Evolutionary conservation across 1,140 invertebrate genomes (phyloP).

Genomic region (Bombus picipes): DNA sequence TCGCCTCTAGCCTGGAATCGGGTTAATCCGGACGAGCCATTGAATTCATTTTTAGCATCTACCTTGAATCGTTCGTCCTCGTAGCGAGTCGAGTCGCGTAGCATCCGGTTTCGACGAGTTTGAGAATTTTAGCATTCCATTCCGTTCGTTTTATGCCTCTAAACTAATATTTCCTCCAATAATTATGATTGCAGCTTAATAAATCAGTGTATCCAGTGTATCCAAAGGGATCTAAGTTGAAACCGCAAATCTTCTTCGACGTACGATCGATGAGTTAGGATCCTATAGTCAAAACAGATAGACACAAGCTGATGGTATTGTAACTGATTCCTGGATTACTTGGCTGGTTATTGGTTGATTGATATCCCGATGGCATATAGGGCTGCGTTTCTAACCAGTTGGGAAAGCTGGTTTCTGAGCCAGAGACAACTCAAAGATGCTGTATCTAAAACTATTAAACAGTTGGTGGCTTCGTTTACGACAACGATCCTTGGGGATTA

Average conservation of each 20-base stretch:
- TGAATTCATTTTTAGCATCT: constrained; percentile 61
- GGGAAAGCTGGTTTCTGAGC: background rate
- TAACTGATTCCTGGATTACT: constrained; percentile 10
- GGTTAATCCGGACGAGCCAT: constrained; percentile 58
- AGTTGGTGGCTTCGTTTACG: constrained; percentile 1
- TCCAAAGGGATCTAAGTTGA: too few relatives aligned
- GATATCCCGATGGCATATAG: background rate
- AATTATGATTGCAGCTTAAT: background rate
- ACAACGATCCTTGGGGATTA: background rate
- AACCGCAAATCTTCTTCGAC: background rate
- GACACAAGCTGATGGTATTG: too few relatives aligned
- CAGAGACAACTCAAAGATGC: background rate
- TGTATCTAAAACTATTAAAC: constrained; percentile 3
- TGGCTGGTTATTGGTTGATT: background rate
- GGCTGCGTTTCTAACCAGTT: background rate
- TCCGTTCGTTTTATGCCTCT: background rate
- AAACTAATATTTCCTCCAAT: background rate
- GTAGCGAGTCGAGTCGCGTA: background rate
- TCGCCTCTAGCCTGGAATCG: constrained; percentile 35
- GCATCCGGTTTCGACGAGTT: background rate
- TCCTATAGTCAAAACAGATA: background rate
- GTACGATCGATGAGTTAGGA: background rate
- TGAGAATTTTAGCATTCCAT: background rate
- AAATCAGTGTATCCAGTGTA: too few relatives aligned
- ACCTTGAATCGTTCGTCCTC: constrained; percentile 21